phyloP scores from a whole-genome alignment of 2,888 invertebrate genomes.

The Pyrgus malvae region DNA sequence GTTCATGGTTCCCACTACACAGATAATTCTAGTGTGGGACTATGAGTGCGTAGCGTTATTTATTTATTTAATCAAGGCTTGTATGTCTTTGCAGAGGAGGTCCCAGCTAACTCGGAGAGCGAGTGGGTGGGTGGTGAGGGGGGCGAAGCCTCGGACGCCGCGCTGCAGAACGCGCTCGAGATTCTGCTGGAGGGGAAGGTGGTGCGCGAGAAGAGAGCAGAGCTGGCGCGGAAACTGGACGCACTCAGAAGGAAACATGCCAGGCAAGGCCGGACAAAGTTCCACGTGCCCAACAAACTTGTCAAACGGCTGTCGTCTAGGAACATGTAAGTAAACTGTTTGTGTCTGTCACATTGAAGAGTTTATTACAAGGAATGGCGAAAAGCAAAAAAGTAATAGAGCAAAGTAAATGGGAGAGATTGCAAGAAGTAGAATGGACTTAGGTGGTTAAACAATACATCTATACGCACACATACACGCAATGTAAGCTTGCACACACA shows the following conservation, averaged over 20 bases:
- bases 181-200: conserved; percentile 90
- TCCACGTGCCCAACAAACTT: conserved; percentile 87
- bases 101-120: conserved; percentile 23
- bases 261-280: conserved; percentile 85
- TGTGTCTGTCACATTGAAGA: background rate
- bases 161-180: conserved; percentile 78
- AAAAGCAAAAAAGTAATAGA: no score
- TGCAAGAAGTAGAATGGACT: no score
- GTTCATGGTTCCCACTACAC: background rate
- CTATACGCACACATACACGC: no score
- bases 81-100: conserved; percentile 13
- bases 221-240: conserved; percentile 94
- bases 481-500: no score
- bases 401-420: no score
- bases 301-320: conserved; percentile 89
- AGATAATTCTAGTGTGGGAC: background rate
- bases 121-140: conserved; percentile 50
- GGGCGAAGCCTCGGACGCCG: conserved; percentile 87
- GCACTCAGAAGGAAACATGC: conserved; percentile 87
- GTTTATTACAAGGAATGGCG: no score
- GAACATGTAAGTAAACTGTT: conserved; percentile 85
- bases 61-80: no score
- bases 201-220: conserved; percentile 90
- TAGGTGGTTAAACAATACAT: no score
- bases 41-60: background rate